Evolutionary conservation across 2,113 vertebrate species (phyloP), one percentile per base, ranked within the genome.

Genomic region (Cyphomyrus plagiostoma): DNA sequence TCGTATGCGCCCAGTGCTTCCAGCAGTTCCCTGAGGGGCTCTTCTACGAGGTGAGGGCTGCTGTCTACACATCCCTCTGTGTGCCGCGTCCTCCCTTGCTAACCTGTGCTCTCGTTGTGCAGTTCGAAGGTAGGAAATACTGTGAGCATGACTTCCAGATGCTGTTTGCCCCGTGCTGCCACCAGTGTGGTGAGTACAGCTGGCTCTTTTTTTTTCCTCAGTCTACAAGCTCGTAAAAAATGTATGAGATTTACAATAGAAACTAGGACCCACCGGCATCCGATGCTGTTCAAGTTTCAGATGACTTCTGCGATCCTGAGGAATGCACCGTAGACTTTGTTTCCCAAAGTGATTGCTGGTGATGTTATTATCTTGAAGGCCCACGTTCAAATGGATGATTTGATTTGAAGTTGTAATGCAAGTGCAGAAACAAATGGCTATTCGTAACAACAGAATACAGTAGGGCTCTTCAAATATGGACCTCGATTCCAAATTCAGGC

Each of bases 81-180:
- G n/a, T 11, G 62, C 62, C n/a, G 3, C 3, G n/a, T 30, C 26
- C 62, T 11, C 3, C n/a, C 62, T 30, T 4, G 26, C 62, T 70
- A 70, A 70, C 62, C 26, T 13, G 26, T 30, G 9, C 46, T 45
- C 74, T 42, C 35, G 15, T 80, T 39, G 35, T 95, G 88, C 95
- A 99, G 98, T 99, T 99, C 94, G 98, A 99, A 95, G 98, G 97
- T 92, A 97, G 98, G 91, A 99, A 99, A 91, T 99, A 99, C 93
- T 99, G 98, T 19, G 98, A 99, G 92, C 98, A 99, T 93, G 98
- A 99, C 92, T 99, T 99, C 95, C 98, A 99, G 94, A 99, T 99
- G 98, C 97, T 99, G 87, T 99, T 99, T 85, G 98, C 98, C 88
- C 98, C 98, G 42, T 99, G 98, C 93, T 99, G 98, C 94, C 97